Evolutionary conservation across 1,140 invertebrate species (phyloP), one percentile per base, ranked within the genome.

Genomic region (Colletes latitarsis): DNA sequence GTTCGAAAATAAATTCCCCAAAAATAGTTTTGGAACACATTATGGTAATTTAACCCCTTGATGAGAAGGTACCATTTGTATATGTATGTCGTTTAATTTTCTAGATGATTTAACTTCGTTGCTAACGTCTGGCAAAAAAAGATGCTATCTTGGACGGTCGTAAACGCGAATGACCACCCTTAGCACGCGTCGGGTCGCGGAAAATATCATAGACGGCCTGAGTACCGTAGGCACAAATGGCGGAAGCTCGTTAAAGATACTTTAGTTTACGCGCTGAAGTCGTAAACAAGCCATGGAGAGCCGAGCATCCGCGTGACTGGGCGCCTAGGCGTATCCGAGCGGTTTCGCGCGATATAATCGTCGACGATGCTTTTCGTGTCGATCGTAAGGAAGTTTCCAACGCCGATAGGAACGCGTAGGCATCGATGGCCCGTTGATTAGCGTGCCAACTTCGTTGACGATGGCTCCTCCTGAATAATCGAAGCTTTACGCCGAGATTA

Each of bases 371-470:
- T 41, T 9, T 77, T 71, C 68, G n/a, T 57, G 52, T 52, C 72
- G 78, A 73, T 81, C 83, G 78, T 77, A 84, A 81, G 69, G 63
- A 81, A 85, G 64, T 84, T 81, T 21, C 49, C 10, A 72, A 69
- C 60, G n/a, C 55, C 53, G 21, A 46, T 58, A 69, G 72, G 67
- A 83, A 82, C 81, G 70, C 57, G 67, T 15, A 21, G 19, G 43
- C 43, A 19, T 21, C 67, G 66, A 41, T 66, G 57, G 70, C 17
- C 52, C 69, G 74, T 64, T 74, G 64, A 84, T 83, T 79, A 82
- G 52, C 52, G 58, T 60, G 30, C 46, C 57, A 71, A 74, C 71
- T 72, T 80, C 12, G 53, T 52, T 66, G 63, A 71, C 69, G 53
- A 79, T 58, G 64, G 21, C 21, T 9, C 49, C 60, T 14, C 30